Evolutionary conservation across 2,888 invertebrate genomes (phyloP), one percentile per base, ranked within the genome.

Genomic region (Platerodrilus igneus): DNA sequence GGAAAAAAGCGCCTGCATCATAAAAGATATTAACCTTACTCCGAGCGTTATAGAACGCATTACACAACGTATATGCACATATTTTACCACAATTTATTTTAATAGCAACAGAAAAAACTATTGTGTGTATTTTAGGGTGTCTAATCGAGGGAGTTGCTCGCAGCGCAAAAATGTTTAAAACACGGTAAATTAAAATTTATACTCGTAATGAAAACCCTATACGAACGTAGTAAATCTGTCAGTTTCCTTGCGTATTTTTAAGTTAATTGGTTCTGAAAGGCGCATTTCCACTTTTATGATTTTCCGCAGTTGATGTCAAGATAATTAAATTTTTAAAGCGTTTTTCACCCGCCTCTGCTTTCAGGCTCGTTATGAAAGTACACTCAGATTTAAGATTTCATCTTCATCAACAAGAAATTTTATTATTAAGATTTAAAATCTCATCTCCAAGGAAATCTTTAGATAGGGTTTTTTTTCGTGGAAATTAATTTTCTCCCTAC

Each of bases 261-360:
- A 62, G 58, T 61, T 64, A 64, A 63, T 64, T 63, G 60, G 50
- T 59, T 60, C 53, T 60, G 62, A 64, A 63, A 63, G 59, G 63
- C 60, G 59, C 58, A 58, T 58, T 63, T 61, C 61, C 63, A 60
- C 62, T 61, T 53, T 60, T 56, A 58, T 60, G 60, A 60, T 60
- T 61, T 62, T 61, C 62, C 62, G 59, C 60, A 60, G 60, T 62
- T 56, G 58, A 62, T 60, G 62, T 62, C 62, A 59, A 58, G 60
- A 62, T 63, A 63, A 63, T 63, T 63, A 63, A 63, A 63, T 62
- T 62, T 63, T 63, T 62, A 60, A 63, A 62, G 56, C 61, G 59
- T 62, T 62, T 62, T 61, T 58, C 60, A 58, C 54, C 37, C 47
- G 32, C 47, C 45, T 32, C 38, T 43, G 44, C 46, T 37, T 48